These are phyloP conservation scores for Acrobasis repandana DNA, from an alignment of 2,888 invertebrate genomes.

Conservation along the genomic window DNA sequence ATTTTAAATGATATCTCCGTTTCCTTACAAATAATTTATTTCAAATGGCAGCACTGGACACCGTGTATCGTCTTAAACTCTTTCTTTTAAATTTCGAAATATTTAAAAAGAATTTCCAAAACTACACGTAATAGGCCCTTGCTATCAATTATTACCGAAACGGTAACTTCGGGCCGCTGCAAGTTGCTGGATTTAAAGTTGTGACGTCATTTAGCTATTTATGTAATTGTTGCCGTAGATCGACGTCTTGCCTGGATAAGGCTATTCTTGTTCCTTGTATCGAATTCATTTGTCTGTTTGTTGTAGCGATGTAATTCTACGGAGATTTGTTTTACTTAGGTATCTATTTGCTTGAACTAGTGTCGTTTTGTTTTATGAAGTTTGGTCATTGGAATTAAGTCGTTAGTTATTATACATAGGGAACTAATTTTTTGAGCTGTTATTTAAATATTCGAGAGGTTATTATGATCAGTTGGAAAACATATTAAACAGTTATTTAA, in stretches of 20 bases:
- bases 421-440: too few relatives aligned
- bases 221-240: conserved; percentile 47
- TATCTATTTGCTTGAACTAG: too few relatives aligned
- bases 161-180: conserved; percentile 65
- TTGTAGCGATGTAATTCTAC: neutral
- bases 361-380: too few relatives aligned
- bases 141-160: conserved; percentile 68
- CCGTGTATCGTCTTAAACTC: too few relatives aligned
- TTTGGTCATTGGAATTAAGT: too few relatives aligned
- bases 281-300: conserved; percentile 18
- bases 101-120: neutral
- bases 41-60: too few relatives aligned
- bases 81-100: neutral
- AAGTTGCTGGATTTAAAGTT: conserved; percentile 62
- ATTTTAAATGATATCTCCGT: too few relatives aligned
- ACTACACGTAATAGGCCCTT: conserved; percentile 51
- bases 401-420: too few relatives aligned
- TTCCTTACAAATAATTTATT: too few relatives aligned
- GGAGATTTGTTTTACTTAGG: neutral
- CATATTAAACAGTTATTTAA: too few relatives aligned
- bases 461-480: too few relatives aligned
- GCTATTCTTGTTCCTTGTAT: conserved; percentile 22
- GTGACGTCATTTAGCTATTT: conserved; percentile 72
- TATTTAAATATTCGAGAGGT: too few relatives aligned
- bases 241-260: conserved; percentile 34